Base-by-base conservation (phyloP, 2,113 vertebrate species). In the Aleadryas rufinucha region DNA sequence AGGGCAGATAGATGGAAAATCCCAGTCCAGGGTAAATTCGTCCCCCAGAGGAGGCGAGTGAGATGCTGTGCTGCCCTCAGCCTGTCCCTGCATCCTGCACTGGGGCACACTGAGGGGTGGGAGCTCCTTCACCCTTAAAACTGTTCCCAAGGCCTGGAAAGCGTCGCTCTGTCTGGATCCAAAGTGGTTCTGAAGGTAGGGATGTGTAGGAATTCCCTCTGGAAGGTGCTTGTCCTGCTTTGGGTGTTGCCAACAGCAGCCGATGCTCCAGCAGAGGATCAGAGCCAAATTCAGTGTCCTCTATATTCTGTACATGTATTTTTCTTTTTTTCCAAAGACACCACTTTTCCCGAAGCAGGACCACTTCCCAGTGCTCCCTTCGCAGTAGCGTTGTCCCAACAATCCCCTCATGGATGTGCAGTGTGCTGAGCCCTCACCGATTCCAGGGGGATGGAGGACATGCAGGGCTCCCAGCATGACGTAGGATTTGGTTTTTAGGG, bases 161-260 rank as follows among this genome's bases (percentile, higher is more conserved):
- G 1, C 7, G 11, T 52, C 0, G 0, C 20, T 56, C 37, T 74
- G 11, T 16, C 41, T 11, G 42, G 31, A 28, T 8, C 16, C 22
- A 27, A 28, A 56, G 42, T 1, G 1, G 10, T 8, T 50, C 28
- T 2, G 1, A 41, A 66, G 47, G 17, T 2, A 27, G 33, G 54
- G 31, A 49, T 35, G 14, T 17, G 22, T 7, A 33, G 41, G 52
- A 74, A 49, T 69, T 14, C 24, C 0, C 56, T 57, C 69, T 19
- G 49, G 21, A 33, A 57, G 11, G 49, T 35, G 30, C 7, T 70
- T 66, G 56, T 61, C 70, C 56, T 61, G 54, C 19, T 56, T 54
- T 60, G 53, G 20, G 13, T 49, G 10, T 41, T 59, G 31, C 6
- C 14, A 56, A 8, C 23, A 66, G n/a, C 28, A 90, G 59, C 18